phyloP scores from a whole-genome alignment of 1,140 invertebrate species.

The Zeugodacus cucurbitae region DNA sequence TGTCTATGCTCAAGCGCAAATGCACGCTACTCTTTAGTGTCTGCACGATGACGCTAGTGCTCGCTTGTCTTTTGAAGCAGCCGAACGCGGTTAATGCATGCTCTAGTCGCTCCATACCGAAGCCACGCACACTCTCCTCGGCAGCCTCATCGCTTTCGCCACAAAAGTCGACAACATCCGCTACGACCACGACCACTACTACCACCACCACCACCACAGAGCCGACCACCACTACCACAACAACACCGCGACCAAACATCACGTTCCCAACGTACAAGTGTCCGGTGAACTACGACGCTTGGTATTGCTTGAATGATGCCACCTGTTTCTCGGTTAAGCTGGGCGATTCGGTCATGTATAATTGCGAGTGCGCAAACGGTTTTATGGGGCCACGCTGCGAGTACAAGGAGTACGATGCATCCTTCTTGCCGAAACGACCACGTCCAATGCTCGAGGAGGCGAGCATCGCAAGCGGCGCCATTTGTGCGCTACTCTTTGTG shows the following conservation, averaged over 20 bases:
- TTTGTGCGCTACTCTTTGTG: slow-evolving; percentile 87
- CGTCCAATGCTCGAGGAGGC: slow-evolving; percentile 90
- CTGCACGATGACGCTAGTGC: not conserved
- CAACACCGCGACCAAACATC: slow-evolving; percentile 86
- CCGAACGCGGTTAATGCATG: slow-evolving; percentile 74
- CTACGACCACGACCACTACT: slow-evolving; percentile 56
- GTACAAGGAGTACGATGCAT: slow-evolving; percentile 95
- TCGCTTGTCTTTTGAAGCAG: not conserved
- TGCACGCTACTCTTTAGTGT: not conserved
- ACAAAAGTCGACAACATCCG: slow-evolving; percentile 66
- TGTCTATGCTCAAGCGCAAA: not conserved
- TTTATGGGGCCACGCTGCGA: slow-evolving; percentile 91
- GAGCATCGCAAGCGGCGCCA: slow-evolving; percentile 89
- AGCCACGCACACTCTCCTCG: slow-evolving; percentile 72
- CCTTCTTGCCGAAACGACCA: slow-evolving; percentile 82
- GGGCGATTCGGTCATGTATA: slow-evolving; percentile 89
- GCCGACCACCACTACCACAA: slow-evolving; percentile 69
- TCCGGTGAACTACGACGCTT: slow-evolving; percentile 89
- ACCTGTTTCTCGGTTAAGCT: slow-evolving; percentile 95
- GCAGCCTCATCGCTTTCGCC: slow-evolving; percentile 56
- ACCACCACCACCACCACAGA: slow-evolving; percentile 47
- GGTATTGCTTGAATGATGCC: slow-evolving; percentile 94
- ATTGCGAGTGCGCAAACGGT: slow-evolving; percentile 93
- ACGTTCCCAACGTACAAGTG: slow-evolving; percentile 95
- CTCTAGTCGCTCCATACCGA: slow-evolving; percentile 86